phyloP scores from a whole-genome alignment of 2,797 vertebrate species.

The Sphenodon punctatus region DNA sequence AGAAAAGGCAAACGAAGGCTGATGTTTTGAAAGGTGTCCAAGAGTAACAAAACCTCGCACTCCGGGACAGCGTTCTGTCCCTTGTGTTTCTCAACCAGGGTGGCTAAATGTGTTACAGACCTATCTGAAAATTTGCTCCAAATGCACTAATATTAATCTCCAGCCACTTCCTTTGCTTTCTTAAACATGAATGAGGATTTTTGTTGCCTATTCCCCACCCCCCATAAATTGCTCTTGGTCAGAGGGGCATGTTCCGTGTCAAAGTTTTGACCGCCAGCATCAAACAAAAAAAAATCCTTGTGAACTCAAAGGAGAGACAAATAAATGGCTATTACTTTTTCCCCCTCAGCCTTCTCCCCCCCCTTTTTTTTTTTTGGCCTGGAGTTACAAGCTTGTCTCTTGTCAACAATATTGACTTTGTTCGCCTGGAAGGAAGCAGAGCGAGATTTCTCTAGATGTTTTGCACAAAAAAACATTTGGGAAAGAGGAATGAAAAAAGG shows the following conservation, averaged over 20 bases:
- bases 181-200: slow-evolving; percentile 82
- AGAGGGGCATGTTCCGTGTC: slow-evolving; percentile 85
- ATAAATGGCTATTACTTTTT: slow-evolving; percentile 79
- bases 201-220: slow-evolving; percentile 78
- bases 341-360: too few species aligned
- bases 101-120: slow-evolving; percentile 69
- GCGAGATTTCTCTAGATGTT: slow-evolving; percentile 74
- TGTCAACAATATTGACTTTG: slow-evolving; percentile 88
- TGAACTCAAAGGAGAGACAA: slow-evolving; percentile 80
- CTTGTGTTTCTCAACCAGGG: slow-evolving; percentile 74
- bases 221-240: slow-evolving; percentile 86
- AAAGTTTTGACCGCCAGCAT: slow-evolving; percentile 81
- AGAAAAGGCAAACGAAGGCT: slow-evolving; percentile 70
- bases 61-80: slow-evolving; percentile 72
- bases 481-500: slow-evolving; percentile 92
- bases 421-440: slow-evolving; percentile 80
- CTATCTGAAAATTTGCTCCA: slow-evolving; percentile 70
- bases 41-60: slow-evolving; percentile 75
- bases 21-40: slow-evolving; percentile 78
- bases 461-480: slow-evolving; percentile 81
- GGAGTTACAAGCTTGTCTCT: slow-evolving; percentile 82
- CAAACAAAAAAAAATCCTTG: slow-evolving; percentile 79
- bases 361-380: slow-evolving; percentile 62
- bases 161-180: slow-evolving; percentile 77
- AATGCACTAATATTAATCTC: slow-evolving; percentile 78